These are phyloP conservation scores for Bombus waltoni DNA, from an alignment of 1,140 invertebrate species.

Conservation along the genomic window DNA sequence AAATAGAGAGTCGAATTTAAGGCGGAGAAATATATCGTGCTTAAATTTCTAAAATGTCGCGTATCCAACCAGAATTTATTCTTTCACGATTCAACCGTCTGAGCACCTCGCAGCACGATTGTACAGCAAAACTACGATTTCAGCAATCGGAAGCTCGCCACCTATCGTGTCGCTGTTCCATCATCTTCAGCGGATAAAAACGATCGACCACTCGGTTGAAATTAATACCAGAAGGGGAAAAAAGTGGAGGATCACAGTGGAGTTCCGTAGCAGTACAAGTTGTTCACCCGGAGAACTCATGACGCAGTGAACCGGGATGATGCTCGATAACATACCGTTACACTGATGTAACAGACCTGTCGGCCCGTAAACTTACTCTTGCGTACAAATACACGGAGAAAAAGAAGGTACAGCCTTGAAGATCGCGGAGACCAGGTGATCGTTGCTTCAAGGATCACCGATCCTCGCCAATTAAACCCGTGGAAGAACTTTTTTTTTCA, in stretches of 20 bases:
- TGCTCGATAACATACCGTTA: conserved; percentile 56
- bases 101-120: neutral
- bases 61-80: neutral
- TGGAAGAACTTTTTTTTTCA: neutral
- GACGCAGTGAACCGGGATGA: conserved; percentile 48
- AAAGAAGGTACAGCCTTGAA: conserved; percentile 31
- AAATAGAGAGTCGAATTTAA: no score
- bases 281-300: conserved; percentile 36
- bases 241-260: neutral
- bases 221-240: neutral
- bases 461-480: neutral
- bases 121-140: neutral
- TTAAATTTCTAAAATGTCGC: neutral
- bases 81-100: neutral
- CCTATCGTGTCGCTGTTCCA: neutral
- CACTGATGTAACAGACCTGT: conserved; percentile 54
- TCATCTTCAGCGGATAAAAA: neutral
- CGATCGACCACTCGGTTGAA: neutral
- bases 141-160: neutral
- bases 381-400: conserved; percentile 5
- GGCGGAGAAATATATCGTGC: no score
- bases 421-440: neutral
- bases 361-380: conserved; percentile 41
- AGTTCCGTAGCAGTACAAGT: neutral
- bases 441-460: conserved; percentile 33